Conservation (phyloP, 2,797 vertebrate genomes). For the Cynodonichthys magdalenae region DNA sequence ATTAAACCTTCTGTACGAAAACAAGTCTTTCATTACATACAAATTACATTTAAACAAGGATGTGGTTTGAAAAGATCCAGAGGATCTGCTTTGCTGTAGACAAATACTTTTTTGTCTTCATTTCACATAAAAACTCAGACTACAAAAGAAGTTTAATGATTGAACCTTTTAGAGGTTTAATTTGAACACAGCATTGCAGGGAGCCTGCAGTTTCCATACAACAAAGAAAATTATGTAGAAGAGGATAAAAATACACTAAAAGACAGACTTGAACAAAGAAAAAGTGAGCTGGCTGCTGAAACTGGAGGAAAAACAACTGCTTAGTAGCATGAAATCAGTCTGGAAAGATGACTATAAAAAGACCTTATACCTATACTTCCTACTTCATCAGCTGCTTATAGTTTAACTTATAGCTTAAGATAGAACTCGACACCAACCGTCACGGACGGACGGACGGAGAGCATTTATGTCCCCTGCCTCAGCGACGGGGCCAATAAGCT, state of each 20-base stretch:
- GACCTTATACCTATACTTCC: background rate
- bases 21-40: constrained; percentile 26
- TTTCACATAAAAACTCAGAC: constrained; percentile 16
- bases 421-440: background rate
- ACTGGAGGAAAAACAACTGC: constrained; percentile 2
- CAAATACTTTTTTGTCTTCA: constrained; percentile 13
- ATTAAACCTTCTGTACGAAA: constrained; percentile 26
- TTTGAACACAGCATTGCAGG: constrained; percentile 21
- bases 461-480: too few species aligned
- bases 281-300: background rate
- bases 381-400: background rate
- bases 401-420: constrained; percentile 26
- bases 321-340: background rate
- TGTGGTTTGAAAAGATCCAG: constrained; percentile 16
- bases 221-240: background rate
- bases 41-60: constrained; percentile 37
- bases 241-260: background rate
- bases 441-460: too few species aligned
- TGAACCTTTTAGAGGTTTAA: constrained; percentile 25
- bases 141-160: constrained; percentile 41
- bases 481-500: too few species aligned
- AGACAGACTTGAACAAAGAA: background rate
- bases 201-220: constrained; percentile 21
- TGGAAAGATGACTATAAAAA: constrained; percentile 2
- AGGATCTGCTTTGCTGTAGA: constrained; percentile 28